Evolutionary conservation across 2,797 vertebrate species (phyloP), one percentile per base, ranked within the genome.

Genomic region (Chelidonichthys spinosus): DNA sequence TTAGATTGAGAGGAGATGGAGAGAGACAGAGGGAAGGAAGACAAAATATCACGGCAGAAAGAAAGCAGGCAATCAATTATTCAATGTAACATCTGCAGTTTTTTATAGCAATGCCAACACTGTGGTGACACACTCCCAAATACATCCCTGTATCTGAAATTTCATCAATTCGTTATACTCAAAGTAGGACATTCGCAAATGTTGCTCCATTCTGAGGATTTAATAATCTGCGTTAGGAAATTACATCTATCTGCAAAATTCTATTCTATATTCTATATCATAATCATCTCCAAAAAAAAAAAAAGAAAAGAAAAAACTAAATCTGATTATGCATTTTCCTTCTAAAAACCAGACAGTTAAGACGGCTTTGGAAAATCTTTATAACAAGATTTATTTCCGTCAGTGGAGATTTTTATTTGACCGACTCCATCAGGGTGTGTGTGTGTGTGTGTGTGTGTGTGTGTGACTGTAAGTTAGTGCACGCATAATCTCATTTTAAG

Each of bases 351-450:
- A 85, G 77, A 84, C 69, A 70, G 74, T 78, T 88, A 85, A 82
- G 85, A 83, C 52, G 85, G 85, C 76, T 91, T 87, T 86, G 66
- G 70, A 60, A 88, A 90, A 89, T 87, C 76, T 89, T 79, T 79
- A 52, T 81, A 88, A 86, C 81, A 71, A 88, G 84, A 89, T 90
- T 85, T 82, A 81, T 85, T 83, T 83, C 65, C 55, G 67, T 72
- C 72, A 61, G 44, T 72, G 78, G 85, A 86, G 84, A 66, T 73
- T 84, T 79, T 66, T 72, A 56, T 82, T 76, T 74, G 69, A 62
- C 71, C 4, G 50, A 78, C 66, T 76, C 40, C 46, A 67, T 73
- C 62, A 53, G 13, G 10, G 13, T 75, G 58, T 55, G 33, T 66
- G 67, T 25, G 7, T 64, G 18, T 54, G 62, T 25, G 49, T 39